These are phyloP conservation scores for Hormiphora californensis DNA, from an alignment of 37 sponge, comb jelly and placozoan species.

Conservation along the genomic window DNA sequence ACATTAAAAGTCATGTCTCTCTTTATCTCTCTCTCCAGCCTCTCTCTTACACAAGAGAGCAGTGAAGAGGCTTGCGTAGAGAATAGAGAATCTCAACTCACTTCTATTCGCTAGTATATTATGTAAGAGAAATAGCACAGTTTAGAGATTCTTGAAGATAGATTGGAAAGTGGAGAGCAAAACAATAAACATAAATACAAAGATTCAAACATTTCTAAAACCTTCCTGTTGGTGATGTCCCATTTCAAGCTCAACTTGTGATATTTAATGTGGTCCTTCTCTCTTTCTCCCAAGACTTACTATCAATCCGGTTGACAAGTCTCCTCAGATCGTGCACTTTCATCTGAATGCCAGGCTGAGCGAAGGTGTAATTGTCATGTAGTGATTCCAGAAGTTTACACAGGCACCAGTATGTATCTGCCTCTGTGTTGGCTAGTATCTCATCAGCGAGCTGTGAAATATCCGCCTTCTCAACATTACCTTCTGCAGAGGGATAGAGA, in stretches of 20 bases:
- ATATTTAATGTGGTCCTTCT: too few species aligned
- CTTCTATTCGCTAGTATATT: too few species aligned
- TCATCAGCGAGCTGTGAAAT: conserved; percentile 65
- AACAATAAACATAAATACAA: not conserved
- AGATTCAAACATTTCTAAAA: not conserved
- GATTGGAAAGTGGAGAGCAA: too few species aligned
- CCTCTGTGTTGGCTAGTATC: conserved; percentile 69
- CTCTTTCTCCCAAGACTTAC: conserved; percentile 22
- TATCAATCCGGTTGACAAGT: conserved; percentile 74
- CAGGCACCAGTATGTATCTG: conserved; percentile 96
- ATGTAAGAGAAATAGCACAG: too few species aligned
- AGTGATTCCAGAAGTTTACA: conserved; percentile 75
- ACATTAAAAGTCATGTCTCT: too few species aligned
- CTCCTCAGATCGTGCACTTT: conserved; percentile 71
- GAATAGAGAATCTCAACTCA: too few species aligned
- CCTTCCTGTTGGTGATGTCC: not conserved
- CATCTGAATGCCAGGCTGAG: conserved; percentile 91
- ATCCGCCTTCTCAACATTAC: conserved; percentile 68
- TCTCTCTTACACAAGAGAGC: too few species aligned
- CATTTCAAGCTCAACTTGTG: too few species aligned
- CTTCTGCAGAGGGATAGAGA: too few species aligned
- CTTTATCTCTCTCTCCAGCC: too few species aligned
- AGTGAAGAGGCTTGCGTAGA: too few species aligned
- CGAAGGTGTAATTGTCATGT: conserved; percentile 80
- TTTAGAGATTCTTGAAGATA: too few species aligned